Evolutionary conservation across 2,888 invertebrate genomes (phyloP), one percentile per base, ranked within the genome.

Genomic region (Luperina nickerlii): DNA sequence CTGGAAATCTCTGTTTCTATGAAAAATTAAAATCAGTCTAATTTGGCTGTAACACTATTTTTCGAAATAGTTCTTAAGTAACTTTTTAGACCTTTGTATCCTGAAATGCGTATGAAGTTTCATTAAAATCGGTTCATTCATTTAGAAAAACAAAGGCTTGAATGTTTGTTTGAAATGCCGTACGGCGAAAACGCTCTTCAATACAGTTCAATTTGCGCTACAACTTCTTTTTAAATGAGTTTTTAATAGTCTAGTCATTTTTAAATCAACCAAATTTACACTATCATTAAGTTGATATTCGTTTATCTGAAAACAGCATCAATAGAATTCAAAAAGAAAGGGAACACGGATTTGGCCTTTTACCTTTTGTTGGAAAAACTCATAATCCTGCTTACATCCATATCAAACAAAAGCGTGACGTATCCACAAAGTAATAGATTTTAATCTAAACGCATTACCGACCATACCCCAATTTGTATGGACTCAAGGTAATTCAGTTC

Each of bases 391-490:
- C 65, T 48, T 24, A 57, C 7, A 24, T 4, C 24, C 18, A 32
- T 7, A n/a, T 6, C 24, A 62, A 51, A 24, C 24, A 67, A 68
- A 18, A 62, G 51, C 42, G 38, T 60, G 57, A 67, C 13, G 13
- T n/a, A 69, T 48, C 13, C 11, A 83, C 15, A 24, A 20, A 62
- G 32, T 38, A n/a, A 2, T 42, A 62, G 69, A 80, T 86, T 74
- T 60, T 24, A 38, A 77, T 82, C 70, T 67, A 54, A 73, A 57
- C 38, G 24, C 62, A 79, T 79, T 79, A 84, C 24, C 42, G 27
- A 7, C 48, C 32, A 63, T 48, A 65, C 42, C 69, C 66, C 71
- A 85, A 74, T 76, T 80, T 82, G 76, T 79, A 74, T 51, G 57
- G n/a, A 54, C 69, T 48, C 32, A 11, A 65, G 65, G 32, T 75